A percentile compares a stretch with the other conserved stretches of the same genome.
These are phyloP conservation scores for Apodemus sylvaticus DNA, from an alignment of 2,113 vertebrate species.

Conservation along the genomic window DNA sequence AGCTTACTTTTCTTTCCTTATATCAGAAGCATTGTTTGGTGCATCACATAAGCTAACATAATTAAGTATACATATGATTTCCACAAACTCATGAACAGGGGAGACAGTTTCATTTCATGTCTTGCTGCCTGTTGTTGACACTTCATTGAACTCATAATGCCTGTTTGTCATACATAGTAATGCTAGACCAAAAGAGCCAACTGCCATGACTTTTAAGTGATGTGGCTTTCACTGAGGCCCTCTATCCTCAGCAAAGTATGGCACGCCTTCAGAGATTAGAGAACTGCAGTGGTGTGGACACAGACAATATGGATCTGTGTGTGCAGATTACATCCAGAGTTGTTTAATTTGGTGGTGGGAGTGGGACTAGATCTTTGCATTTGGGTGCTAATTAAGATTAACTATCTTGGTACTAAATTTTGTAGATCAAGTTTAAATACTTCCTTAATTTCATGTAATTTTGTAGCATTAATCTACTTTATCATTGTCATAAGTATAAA, in stretches of 20 bases:
- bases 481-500: slow-evolving; percentile 90
- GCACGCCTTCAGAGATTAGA: background rate
- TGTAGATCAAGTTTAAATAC: slow-evolving; percentile 90
- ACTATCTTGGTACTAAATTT: slow-evolving; percentile 87
- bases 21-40: slow-evolving; percentile 36
- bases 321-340: slow-evolving; percentile 4
- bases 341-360: slow-evolving; percentile 69
- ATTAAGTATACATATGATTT: background rate
- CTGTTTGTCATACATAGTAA: background rate
- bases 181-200: background rate
- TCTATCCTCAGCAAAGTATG: background rate
- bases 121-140: background rate
- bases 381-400: slow-evolving; percentile 91
- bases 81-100: background rate
- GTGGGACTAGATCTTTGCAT: slow-evolving; percentile 78
- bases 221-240: slow-evolving; percentile 50
- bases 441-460: slow-evolving; percentile 90
- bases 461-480: slow-evolving; percentile 88
- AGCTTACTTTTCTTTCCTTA: slow-evolving; percentile 60
- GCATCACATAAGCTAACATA: background rate
- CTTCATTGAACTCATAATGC: slow-evolving; percentile 44
- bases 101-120: slow-evolving; percentile 56
- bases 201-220: slow-evolving; percentile 56
- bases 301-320: background rate
- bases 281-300: fast-evolving